Percentiles rank a stretch among this genome's conserved stretches.
phyloP scores from a whole-genome alignment of 2,797 vertebrate species.

The Channa striata region DNA sequence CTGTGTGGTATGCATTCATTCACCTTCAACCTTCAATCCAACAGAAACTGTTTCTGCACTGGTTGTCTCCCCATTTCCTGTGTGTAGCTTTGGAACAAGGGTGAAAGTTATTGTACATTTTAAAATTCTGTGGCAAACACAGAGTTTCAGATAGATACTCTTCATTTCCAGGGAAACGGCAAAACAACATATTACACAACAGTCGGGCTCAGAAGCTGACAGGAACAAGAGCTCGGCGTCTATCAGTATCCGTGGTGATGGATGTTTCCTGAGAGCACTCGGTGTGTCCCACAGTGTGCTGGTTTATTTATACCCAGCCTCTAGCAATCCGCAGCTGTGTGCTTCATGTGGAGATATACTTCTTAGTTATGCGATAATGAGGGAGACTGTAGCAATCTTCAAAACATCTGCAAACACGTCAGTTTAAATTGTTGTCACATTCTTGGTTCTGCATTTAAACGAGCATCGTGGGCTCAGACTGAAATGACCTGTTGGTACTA shows the following conservation, averaged over 20 bases:
- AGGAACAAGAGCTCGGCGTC: slow-evolving; percentile 47
- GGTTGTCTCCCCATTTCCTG: too few relatives aligned
- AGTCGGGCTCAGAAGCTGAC: slow-evolving; percentile 29
- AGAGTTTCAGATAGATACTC: slow-evolving; percentile 11
- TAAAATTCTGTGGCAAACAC: not conserved
- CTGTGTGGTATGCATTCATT: slow-evolving; percentile 2
- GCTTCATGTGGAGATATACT: slow-evolving; percentile 18
- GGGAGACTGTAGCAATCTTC: slow-evolving; percentile 1
- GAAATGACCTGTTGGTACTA: too few relatives aligned
- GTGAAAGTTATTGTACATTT: not conserved
- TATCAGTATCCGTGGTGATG: slow-evolving; percentile 45
- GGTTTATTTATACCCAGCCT: slow-evolving; percentile 34
- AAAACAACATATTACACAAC: slow-evolving; percentile 48
- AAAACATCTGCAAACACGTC: slow-evolving; percentile 4
- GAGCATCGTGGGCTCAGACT: not conserved
- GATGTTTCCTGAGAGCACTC: slow-evolving; percentile 46
- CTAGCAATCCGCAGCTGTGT: slow-evolving; percentile 32
- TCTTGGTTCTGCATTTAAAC: not conserved
- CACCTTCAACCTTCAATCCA: not conserved
- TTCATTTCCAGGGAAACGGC: slow-evolving; percentile 14
- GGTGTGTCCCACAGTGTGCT: slow-evolving; percentile 40
- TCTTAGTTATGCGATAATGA: slow-evolving; percentile 6
- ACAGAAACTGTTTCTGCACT: not conserved
- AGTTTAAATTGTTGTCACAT: not conserved
- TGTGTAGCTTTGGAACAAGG: too few relatives aligned